Conservation (phyloP, 2,113 vertebrate genomes). For the Python bivittatus region DNA sequence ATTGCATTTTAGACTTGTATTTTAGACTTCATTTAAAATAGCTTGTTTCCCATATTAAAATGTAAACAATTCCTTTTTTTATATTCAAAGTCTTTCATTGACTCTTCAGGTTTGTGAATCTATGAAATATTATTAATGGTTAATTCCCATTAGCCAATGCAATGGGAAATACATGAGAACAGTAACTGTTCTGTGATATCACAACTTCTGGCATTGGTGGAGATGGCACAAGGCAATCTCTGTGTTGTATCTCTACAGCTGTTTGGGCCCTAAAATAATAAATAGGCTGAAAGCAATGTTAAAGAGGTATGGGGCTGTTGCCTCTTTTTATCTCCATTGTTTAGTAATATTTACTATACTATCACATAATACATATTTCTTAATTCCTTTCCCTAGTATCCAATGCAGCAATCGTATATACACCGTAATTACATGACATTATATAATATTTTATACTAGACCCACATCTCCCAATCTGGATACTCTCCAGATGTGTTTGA, state of each 20-base stretch:
- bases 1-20: not conserved
- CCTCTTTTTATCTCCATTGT: not conserved
- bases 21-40: not conserved
- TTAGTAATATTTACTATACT: not conserved
- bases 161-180: not conserved
- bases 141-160: not conserved
- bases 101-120: not conserved
- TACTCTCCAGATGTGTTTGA: not conserved
- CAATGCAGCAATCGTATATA: not conserved
- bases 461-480: not conserved
- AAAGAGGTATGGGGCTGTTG: not conserved
- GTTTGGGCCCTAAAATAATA: no score
- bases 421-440: not conserved
- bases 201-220: not conserved
- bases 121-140: not conserved
- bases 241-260: not conserved
- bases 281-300: not conserved
- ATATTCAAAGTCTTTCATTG: not conserved
- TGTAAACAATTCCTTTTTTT: not conserved
- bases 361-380: not conserved
- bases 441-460: not conserved
- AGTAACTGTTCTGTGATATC: not conserved
- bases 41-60: not conserved
- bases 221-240: not conserved
- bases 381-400: not conserved